Evolutionary conservation across 2,797 vertebrate genomes (phyloP).

Genomic region (Emys orbicularis): DNA sequence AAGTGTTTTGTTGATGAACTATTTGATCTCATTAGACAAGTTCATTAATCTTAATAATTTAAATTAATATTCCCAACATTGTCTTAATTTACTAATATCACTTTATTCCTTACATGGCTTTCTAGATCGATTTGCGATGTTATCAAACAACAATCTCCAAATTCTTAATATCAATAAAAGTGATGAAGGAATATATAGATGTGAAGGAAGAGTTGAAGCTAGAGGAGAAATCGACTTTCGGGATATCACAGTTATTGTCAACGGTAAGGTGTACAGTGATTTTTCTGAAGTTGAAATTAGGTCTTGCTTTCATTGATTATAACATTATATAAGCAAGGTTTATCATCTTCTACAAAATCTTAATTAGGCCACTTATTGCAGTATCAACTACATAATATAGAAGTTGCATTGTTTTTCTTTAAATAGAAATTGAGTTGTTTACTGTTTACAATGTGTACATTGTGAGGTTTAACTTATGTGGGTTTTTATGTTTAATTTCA

Average conservation of each 20-base stretch:
- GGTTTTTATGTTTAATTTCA: background rate
- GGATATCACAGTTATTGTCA: constrained; percentile 95
- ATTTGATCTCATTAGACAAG: constrained; percentile 34
- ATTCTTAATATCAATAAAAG: constrained; percentile 95
- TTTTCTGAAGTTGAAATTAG: background rate
- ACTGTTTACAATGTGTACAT: background rate
- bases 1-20: constrained; percentile 56
- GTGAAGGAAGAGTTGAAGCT: constrained; percentile 97
- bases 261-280: constrained; percentile 86
- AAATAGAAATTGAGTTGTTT: background rate
- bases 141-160: constrained; percentile 96
- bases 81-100: constrained; percentile 36
- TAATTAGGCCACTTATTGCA: background rate
- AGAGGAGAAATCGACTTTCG: constrained; percentile 98
- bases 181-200: constrained; percentile 97
- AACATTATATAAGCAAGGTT: background rate
- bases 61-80: background rate
- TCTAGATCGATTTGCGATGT: constrained; percentile 91
- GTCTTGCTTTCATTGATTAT: constrained; percentile 2
- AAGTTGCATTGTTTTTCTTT: background rate
- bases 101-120: constrained; percentile 49
- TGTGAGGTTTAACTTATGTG: background rate
- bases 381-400: background rate
- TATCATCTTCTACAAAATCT: background rate
- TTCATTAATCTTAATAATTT: constrained; percentile 25